Conservation (phyloP, 1,140 invertebrate species). For the Caenorhabditis briggsae region DNA sequence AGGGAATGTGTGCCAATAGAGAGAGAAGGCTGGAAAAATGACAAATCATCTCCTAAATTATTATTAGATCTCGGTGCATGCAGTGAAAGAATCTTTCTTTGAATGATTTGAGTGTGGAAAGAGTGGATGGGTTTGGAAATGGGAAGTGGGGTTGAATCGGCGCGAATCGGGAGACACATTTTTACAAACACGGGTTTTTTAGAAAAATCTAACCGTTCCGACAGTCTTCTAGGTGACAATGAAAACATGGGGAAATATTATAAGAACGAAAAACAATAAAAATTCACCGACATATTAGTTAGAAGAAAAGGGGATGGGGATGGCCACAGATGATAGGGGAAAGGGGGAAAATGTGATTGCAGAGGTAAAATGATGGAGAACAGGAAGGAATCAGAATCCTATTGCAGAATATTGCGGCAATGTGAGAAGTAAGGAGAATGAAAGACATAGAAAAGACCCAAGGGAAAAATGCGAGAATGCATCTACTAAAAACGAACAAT, state of each 20-base stretch:
- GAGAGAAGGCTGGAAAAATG: not conserved
- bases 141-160: slow-evolving; percentile 4
- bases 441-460: slow-evolving; percentile 38
- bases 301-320: slow-evolving; percentile 10
- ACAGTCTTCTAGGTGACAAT: slow-evolving; percentile 21
- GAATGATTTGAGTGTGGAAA: slow-evolving; percentile 42
- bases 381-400: slow-evolving; percentile 36
- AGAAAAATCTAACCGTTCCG: slow-evolving; percentile 6
- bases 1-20: slow-evolving; percentile 53
- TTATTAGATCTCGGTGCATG: slow-evolving; percentile 55
- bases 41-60: slow-evolving; percentile 31
- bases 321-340: not conserved
- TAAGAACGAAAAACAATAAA: not conserved
- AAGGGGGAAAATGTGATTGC: not conserved
- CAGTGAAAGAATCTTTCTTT: slow-evolving; percentile 52
- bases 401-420: slow-evolving; percentile 46
- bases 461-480: slow-evolving; percentile 23
- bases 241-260: slow-evolving; percentile 16
- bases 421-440: slow-evolving; percentile 23
- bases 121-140: not conserved
- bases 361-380: slow-evolving; percentile 3
- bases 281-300: slow-evolving; percentile 46
- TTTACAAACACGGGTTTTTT: slow-evolving; percentile 54
- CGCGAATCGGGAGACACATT: slow-evolving; percentile 54
- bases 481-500: slow-evolving; percentile 39